phyloP scores from a whole-genome alignment of 2,888 invertebrate species.

The Biston stratarius region DNA sequence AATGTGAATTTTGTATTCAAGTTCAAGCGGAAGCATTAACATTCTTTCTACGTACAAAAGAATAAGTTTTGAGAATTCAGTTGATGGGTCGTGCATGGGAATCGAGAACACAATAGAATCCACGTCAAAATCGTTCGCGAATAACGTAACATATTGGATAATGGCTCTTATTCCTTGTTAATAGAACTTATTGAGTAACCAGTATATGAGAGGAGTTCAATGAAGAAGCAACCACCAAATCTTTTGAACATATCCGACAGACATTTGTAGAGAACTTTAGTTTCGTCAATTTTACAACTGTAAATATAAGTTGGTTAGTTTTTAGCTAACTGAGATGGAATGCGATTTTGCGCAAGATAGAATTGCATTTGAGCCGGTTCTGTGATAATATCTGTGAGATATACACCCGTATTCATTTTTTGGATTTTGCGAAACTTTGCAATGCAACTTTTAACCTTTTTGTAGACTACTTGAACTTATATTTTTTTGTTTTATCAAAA shows the following conservation, averaged over 20 bases:
- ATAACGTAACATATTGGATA: conserved; percentile 36
- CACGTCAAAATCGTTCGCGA: conserved; percentile 55
- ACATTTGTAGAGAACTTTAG: neutral
- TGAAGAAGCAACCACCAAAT: neutral
- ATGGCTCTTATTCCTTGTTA: conserved; percentile 41
- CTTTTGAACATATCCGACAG: neutral
- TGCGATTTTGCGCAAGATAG: conserved; percentile 63
- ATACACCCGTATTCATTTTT: conserved; percentile 31
- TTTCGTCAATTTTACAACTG: neutral
- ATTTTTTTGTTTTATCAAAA: neutral
- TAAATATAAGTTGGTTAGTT: neutral
- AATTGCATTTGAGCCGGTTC: conserved; percentile 60
- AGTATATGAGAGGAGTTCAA: neutral
- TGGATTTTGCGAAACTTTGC: conserved; percentile 33
- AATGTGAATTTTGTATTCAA: conserved; percentile 75
- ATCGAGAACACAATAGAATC: conserved; percentile 71
- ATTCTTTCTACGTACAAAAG: conserved; percentile 83
- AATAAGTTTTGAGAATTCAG: conserved; percentile 82
- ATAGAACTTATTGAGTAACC: conserved; percentile 38
- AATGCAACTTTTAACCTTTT: neutral
- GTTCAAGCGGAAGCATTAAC: conserved; percentile 84
- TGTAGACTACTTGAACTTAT: conserved; percentile 2
- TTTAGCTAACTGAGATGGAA: conserved; percentile 47
- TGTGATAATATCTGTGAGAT: conserved; percentile 64
- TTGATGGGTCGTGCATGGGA: conserved; percentile 76